phyloP scores from a whole-genome alignment of 2,888 invertebrate genomes.

The Eristalis pertinax region DNA sequence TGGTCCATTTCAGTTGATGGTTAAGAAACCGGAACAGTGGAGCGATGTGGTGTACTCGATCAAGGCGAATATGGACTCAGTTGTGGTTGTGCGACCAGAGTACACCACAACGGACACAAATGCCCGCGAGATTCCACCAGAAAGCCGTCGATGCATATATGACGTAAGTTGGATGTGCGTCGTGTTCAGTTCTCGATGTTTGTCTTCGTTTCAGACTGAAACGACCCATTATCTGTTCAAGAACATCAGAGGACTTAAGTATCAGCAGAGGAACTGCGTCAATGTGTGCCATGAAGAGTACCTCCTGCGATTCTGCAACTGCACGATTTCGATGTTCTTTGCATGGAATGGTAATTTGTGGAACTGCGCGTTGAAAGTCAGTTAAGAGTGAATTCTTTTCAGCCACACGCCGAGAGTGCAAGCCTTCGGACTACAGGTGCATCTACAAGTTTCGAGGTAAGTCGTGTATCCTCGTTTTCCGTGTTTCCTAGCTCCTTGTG shows the following conservation, averaged over 20 bases:
- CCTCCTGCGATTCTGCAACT: constrained; percentile 77
- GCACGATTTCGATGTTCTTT: constrained; percentile 77
- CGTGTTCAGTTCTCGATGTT: neutral
- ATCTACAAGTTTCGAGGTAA: constrained; percentile 77
- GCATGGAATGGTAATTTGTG: constrained; percentile 73
- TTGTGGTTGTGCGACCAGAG: constrained; percentile 77
- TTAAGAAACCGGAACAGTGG: constrained; percentile 76
- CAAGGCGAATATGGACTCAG: constrained; percentile 76
- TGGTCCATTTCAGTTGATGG: constrained; percentile 74
- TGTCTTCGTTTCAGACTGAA: constrained; percentile 69
- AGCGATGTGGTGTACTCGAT: constrained; percentile 75
- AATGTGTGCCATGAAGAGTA: constrained; percentile 78
- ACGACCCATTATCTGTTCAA: constrained; percentile 63
- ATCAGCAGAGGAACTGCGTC: constrained; percentile 76
- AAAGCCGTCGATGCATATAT: constrained; percentile 77
- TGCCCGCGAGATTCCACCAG: constrained; percentile 74
- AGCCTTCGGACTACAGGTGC: constrained; percentile 76
- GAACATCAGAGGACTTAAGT: constrained; percentile 72
- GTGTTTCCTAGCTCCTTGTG: neutral
- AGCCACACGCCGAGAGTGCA: constrained; percentile 60
- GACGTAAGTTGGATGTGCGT: constrained; percentile 56
- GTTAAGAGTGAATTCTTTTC: neutral
- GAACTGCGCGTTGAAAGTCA: too few relatives aligned
- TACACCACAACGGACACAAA: constrained; percentile 76
- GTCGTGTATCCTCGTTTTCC: constrained; percentile 6